Base-by-base conservation (phyloP, 1,140 invertebrate genomes). In the Nylanderia fulva region DNA sequence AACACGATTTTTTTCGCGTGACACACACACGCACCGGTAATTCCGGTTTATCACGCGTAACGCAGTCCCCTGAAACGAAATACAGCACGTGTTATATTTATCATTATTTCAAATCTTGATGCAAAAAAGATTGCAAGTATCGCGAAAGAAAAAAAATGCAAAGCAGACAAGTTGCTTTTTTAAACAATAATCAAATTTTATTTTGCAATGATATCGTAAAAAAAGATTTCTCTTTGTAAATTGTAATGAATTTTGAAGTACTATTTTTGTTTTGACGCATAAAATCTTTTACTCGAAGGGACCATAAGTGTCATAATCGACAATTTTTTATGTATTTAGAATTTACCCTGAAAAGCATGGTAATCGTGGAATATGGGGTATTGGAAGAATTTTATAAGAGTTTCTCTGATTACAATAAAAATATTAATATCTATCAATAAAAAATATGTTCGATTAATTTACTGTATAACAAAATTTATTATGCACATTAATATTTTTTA, bases 1-100 rank as follows among this genome's bases (percentile, higher is more conserved):
- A 84, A 77, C 71, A 66, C 68, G 42, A 84, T 84, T 84, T 84
- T 84, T 84, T 52, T 13, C 39, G 54, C 15, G 68, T 8, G 29
- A 61, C 36, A 56, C 33, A 83, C 45, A 61, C 54, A 42, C 58
- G 69, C 69, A n/a, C 39, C 21, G 15, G 58, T 42, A 77, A 52
- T 79, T 66, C 61, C 76, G 76, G 61, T 68, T 79, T 79, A 79
- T 79, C 76, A 79, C 45, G 60, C 29, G 29, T 52, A 60, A 66
- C 60, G 36, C 76, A 8, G 21, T 6, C 42, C n/a, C 45, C 27
- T 33, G 33, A 29, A 54, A 24, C 76, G 76, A 79, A 68, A 79
- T 79, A 79, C 68, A 48, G 21, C 21, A 27, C 58, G 27, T 33
- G 61, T 79, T 61, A 54, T 45, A 68, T 39, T 79, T 79, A 33